phyloP scores from a whole-genome alignment of 2,888 invertebrate species.

The Uropetala carovei region DNA sequence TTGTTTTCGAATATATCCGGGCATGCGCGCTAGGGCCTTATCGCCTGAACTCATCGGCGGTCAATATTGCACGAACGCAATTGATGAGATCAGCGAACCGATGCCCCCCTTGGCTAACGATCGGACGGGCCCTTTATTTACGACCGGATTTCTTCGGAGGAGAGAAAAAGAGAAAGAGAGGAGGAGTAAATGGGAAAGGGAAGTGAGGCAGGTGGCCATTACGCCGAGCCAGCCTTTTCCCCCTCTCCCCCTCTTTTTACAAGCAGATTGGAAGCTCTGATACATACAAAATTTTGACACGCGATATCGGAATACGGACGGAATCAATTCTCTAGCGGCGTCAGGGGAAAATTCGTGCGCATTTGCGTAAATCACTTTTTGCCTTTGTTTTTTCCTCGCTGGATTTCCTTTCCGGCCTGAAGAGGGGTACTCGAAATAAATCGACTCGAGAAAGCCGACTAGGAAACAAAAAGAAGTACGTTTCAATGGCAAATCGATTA shows the following conservation, averaged over 20 bases:
- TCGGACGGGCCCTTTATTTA: background rate
- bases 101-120: background rate
- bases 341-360: background rate
- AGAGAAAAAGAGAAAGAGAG: background rate
- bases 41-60: background rate
- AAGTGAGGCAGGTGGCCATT: background rate
- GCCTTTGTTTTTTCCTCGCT: background rate
- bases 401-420: background rate
- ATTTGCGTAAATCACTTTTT: background rate
- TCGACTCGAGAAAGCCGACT: background rate
- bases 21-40: background rate
- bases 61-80: background rate
- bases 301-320: background rate
- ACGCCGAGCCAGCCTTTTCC: background rate
- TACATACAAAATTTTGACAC: conserved; percentile 8
- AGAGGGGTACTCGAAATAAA: background rate
- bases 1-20: background rate
- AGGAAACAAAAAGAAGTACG: background rate
- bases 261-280: background rate
- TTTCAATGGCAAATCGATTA: background rate
- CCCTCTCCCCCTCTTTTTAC: background rate
- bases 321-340: background rate
- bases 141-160: background rate
- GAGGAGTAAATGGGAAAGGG: background rate
- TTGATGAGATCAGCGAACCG: background rate